A percentile compares a stretch with the other conserved stretches of the same genome.
Conservation (phyloP, 2,888 invertebrate species). For the Drosophila antonietae region DNA sequence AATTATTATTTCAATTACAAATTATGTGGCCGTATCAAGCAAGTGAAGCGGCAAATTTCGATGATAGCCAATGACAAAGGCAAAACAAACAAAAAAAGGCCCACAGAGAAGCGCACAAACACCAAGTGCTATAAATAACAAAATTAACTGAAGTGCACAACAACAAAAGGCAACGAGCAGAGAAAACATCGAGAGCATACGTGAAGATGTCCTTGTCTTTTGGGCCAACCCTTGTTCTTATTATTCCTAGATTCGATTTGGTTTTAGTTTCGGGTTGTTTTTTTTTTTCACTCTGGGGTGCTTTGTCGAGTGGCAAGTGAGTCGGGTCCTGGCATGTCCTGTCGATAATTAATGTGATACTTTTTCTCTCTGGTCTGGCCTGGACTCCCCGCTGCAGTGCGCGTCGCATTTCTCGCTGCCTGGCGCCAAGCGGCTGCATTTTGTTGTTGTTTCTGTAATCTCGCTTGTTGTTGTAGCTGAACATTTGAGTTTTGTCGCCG, state of each 20-base stretch:
- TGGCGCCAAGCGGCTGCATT: constrained; percentile 59
- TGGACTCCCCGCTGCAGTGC: constrained; percentile 10
- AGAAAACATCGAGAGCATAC: constrained; percentile 14
- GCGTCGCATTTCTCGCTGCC: constrained; percentile 51
- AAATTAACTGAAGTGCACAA: constrained; percentile 66
- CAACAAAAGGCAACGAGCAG: constrained; percentile 55
- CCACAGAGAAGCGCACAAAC: constrained; percentile 31
- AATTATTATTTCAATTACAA: constrained; percentile 37
- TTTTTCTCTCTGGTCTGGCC: constrained; percentile 33
- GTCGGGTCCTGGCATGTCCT: constrained; percentile 63
- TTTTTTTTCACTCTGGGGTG: constrained; percentile 14
- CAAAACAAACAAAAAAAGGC: constrained; percentile 66
- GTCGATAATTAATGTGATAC: constrained; percentile 66
- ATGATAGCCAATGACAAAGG: constrained; percentile 49
- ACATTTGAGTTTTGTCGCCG: constrained; percentile 29
- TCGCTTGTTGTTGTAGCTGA: constrained; percentile 7
- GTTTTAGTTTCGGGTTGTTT: constrained; percentile 10
- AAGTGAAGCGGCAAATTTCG: constrained; percentile 54
- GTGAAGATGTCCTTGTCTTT: constrained; percentile 43
- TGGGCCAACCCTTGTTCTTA: constrained; percentile 52
- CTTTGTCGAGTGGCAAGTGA: constrained; percentile 64
- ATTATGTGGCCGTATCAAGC: constrained; percentile 47
- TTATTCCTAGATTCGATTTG: constrained; percentile 10
- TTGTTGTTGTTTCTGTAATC: neutral
- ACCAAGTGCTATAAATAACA: constrained; percentile 64